Evolutionary conservation across 1,140 invertebrate species (phyloP).

Genomic region (Sycobia sp.): DNA sequence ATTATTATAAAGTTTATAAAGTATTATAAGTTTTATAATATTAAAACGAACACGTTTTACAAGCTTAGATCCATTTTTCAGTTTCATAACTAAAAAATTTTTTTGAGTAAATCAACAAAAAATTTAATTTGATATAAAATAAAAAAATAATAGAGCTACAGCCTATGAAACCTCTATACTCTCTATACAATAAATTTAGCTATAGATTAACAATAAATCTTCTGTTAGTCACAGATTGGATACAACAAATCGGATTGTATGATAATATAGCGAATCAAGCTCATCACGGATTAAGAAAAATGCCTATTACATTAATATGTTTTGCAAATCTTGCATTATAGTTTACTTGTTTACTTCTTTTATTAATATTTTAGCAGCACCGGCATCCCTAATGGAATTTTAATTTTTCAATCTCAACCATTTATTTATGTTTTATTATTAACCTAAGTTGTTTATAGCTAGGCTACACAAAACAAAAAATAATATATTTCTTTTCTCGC

Average conservation of each 20-base stretch:
- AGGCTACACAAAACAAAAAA: conserved; percentile 19
- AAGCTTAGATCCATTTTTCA: too few species aligned
- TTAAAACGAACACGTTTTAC: too few species aligned
- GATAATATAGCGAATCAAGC: conserved; percentile 21
- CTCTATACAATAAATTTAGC: conserved; percentile 29
- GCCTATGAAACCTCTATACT: conserved; percentile 19
- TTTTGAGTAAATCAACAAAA: too few species aligned
- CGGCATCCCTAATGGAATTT: conserved; percentile 23
- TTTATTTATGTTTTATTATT: conserved; percentile 22
- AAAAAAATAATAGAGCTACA: conserved; percentile 24
- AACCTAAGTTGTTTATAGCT: conserved; percentile 14
- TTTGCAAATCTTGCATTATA: conserved; percentile 17
- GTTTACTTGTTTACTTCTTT: conserved; percentile 10
- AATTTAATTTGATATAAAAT: conserved; percentile 1
- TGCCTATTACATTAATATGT: conserved; percentile 8
- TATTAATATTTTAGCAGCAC: conserved; percentile 27
- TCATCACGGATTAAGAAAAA: conserved; percentile 28
- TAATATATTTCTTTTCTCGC: conserved; percentile 3
- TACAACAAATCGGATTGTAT: conserved; percentile 7
- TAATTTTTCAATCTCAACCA: conserved; percentile 14
- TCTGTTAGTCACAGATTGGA: background rate
- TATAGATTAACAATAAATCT: conserved; percentile 22
- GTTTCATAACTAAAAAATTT: too few species aligned
- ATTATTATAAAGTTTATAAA: too few species aligned
- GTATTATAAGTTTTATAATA: too few species aligned